Base-by-base conservation (phyloP, 2,797 vertebrate species). In the Schizothorax lantsangensis region DNA sequence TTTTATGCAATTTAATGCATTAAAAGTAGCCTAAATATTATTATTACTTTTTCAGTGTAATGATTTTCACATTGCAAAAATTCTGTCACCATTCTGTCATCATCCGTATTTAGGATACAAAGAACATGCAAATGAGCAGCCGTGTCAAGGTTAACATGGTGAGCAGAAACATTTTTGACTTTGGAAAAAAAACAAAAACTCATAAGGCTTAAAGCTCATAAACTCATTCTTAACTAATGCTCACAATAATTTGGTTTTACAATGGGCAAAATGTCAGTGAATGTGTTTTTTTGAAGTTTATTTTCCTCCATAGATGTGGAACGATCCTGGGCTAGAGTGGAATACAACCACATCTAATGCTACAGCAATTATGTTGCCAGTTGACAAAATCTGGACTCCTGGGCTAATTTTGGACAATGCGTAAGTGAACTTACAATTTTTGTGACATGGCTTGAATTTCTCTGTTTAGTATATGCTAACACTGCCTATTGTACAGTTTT, bases 381-480 rank as follows among this genome's bases (percentile, higher is more conserved):
- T 91, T 0, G 0, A 64, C 15, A 91, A 88, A 88, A 83, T 96
- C 89, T 96, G 95, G 95, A 94, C 90, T 43, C 95, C 95, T 33
- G 87, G 90, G 17, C 30, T 96, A 12, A 73, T 84, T 40, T 89
- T 96, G 30, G 90, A 91, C 19, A 95, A 96, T n/a, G 93, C 90
- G 94, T 95, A n/a, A 91, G 92, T 90, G 8, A 33, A 62, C 2
- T 26, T 23, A 19, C 3, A 30, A 23, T 19, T 72, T n/a, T 36
- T 71, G 19, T 57, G 5, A 8, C 3, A 15, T 52, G 19, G 11
- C 6, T 3, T 79, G 1, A 6, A 17, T 30, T 15, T 40, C 3
- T 72, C 11, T n/a, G 5, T 52, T 30, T 1, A 11, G 19, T n/a
- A 36, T 3, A n/a, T 59, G 57, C 23, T 1, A 17, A 38, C 7